A percentile compares a stretch with the other conserved stretches of the same genome.
Evolutionary conservation across 2,888 invertebrate species (phyloP).

Genomic region (Blastobasis adustella): DNA sequence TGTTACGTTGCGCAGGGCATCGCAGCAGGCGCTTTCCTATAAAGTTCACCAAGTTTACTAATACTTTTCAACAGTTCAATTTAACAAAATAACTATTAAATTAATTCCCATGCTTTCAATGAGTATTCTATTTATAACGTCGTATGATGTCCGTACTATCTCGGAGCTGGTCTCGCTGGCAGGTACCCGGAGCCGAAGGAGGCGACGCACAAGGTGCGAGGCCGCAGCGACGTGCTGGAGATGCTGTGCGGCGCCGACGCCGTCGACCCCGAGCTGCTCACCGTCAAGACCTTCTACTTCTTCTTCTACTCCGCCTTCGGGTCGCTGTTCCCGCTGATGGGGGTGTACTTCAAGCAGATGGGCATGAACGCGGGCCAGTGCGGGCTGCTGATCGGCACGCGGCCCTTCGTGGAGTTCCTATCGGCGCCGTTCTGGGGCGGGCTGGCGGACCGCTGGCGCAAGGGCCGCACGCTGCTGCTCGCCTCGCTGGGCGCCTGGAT

Average conservation of each 20-base stretch:
- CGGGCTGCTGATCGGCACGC: conserved; percentile 93
- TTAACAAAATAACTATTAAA: too few relatives aligned
- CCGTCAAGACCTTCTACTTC: conserved; percentile 98
- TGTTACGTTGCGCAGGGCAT: too few relatives aligned
- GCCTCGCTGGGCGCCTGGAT: conserved; percentile 97
- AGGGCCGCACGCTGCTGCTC: conserved; percentile 90
- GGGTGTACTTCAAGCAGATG: conserved; percentile 99
- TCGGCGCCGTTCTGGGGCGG: conserved; percentile 99
- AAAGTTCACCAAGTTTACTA: too few relatives aligned
- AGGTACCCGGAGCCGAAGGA: conserved; percentile 91
- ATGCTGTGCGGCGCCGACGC: conserved; percentile 84
- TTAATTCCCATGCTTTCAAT: too few relatives aligned
- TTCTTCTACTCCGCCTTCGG: conserved; percentile 99
- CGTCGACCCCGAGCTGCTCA: conserved; percentile 92
- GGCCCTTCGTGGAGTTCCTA: conserved; percentile 97
- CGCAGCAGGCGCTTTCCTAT: too few relatives aligned
- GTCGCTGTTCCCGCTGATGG: conserved; percentile 97
- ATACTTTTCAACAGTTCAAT: too few relatives aligned
- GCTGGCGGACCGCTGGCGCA: conserved; percentile 91
- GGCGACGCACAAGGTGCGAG: conserved; percentile 91
- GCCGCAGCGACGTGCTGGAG: conserved; percentile 89
- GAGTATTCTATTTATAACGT: too few relatives aligned
- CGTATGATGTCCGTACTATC: too few relatives aligned
- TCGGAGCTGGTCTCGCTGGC: conserved; percentile 7
- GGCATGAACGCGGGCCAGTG: conserved; percentile 98